A percentile compares a stretch with the other conserved stretches of the same genome.
These are phyloP conservation scores for Limosa lapponica DNA, from an alignment of 2,797 vertebrate genomes.

Conservation along the genomic window DNA sequence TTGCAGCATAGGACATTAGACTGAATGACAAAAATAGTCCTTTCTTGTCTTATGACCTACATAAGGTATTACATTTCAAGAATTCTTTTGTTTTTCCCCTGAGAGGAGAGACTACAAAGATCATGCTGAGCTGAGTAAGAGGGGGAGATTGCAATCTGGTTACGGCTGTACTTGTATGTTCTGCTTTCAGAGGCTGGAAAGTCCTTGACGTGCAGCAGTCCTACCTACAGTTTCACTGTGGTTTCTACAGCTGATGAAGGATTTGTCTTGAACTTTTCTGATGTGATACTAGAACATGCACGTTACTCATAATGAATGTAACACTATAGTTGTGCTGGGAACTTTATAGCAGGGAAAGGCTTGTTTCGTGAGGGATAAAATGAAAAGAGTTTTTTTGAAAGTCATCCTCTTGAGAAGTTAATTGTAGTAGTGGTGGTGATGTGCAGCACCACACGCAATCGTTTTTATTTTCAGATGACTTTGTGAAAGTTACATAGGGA, in stretches of 20 bases:
- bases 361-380: neutral
- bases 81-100: constrained; percentile 20
- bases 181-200: constrained; percentile 73
- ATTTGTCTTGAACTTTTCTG: constrained; percentile 51
- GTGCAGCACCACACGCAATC: accelerated
- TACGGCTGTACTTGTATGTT: constrained; percentile 21
- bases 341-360: neutral
- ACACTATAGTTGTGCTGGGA: neutral
- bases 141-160: constrained; percentile 57
- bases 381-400: neutral
- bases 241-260: constrained; percentile 70
- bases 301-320: constrained; percentile 6
- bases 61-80: neutral
- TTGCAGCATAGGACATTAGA: neutral
- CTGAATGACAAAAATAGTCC: neutral
- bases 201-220: constrained; percentile 66
- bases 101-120: neutral
- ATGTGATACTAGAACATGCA: neutral
- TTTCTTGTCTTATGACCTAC: constrained; percentile 32
- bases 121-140: constrained; percentile 49
- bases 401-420: neutral
- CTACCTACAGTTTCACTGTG: constrained; percentile 57
- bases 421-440: neutral
- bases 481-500: neutral
- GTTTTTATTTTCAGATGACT: neutral